phyloP scores from a whole-genome alignment of 2,888 invertebrate genomes.

The Balanococcus diminutus region DNA sequence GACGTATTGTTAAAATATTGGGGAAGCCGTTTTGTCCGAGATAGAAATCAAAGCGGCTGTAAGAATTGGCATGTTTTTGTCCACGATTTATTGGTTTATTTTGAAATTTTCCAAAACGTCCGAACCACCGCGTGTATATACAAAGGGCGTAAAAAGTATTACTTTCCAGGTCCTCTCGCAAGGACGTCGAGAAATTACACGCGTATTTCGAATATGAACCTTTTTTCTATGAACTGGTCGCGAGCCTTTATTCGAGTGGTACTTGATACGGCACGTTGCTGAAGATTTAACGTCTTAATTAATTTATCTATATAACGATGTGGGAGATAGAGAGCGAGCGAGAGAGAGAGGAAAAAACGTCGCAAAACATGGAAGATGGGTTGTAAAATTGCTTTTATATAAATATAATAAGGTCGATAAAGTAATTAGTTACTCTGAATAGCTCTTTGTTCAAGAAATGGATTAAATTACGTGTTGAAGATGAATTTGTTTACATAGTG shows the following conservation, averaged over 20 bases:
- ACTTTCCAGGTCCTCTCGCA: background rate
- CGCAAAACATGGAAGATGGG: background rate
- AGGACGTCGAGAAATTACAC: background rate
- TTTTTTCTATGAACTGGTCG: background rate
- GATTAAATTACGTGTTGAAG: background rate
- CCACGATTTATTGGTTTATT: conserved; percentile 7
- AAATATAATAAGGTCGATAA: background rate
- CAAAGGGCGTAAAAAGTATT: conserved; percentile 15
- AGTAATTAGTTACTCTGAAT: conserved; percentile 1
- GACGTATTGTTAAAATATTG: background rate
- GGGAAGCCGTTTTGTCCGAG: background rate
- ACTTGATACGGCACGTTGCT: background rate
- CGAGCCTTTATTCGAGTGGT: background rate
- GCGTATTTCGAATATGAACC: background rate
- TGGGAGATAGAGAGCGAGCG: background rate
- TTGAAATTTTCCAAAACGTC: conserved; percentile 6
- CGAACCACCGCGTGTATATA: background rate
- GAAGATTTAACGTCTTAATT: background rate
- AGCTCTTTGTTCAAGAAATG: background rate
- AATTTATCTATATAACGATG: background rate
- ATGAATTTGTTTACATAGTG: background rate
- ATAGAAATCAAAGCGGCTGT: conserved; percentile 17
- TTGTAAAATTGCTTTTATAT: background rate
- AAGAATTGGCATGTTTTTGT: conserved; percentile 6
- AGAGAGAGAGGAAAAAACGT: background rate